Percentiles rank a stretch among this genome's conserved stretches.
Evolutionary conservation across 2,888 invertebrate genomes (phyloP).

Genomic region (Drosophila niveifrons): DNA sequence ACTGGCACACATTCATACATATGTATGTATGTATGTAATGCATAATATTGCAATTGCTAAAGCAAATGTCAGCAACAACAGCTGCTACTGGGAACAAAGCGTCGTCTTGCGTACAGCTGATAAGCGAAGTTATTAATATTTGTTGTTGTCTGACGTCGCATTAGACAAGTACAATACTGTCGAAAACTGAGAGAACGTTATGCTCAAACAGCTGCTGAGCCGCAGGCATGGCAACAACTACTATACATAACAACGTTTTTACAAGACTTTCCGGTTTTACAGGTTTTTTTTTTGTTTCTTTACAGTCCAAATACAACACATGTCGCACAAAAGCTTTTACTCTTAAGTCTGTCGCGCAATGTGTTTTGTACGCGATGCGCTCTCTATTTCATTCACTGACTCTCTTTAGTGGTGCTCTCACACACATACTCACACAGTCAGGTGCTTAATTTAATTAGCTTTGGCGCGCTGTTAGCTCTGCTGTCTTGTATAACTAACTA

Average conservation of each 20-base stretch:
- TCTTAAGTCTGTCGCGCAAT: constrained; percentile 53
- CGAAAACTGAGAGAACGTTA: constrained; percentile 6
- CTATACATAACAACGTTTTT: constrained; percentile 42
- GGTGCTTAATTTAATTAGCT: constrained; percentile 79
- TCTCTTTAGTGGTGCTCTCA: constrained; percentile 20
- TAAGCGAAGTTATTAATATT: constrained; percentile 64
- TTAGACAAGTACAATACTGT: constrained; percentile 19
- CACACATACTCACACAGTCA: constrained; percentile 30
- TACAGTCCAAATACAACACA: constrained; percentile 20
- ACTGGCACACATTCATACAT: constrained; percentile 5
- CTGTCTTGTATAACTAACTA: constrained; percentile 64
- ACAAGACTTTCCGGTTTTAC: constrained; percentile 73
- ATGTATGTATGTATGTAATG: neutral
- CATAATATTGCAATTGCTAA: constrained; percentile 27
- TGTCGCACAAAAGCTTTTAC: constrained; percentile 54
- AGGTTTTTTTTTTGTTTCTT: constrained; percentile 49
- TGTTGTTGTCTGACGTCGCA: constrained; percentile 11
- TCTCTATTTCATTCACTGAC: constrained; percentile 10
- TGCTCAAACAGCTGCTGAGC: constrained; percentile 50
- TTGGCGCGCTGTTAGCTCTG: constrained; percentile 28
- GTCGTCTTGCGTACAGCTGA: constrained; percentile 65
- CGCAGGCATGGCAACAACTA: constrained; percentile 43
- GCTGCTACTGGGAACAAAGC: constrained; percentile 50
- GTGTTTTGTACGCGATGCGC: neutral
- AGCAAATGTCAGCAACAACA: constrained; percentile 46